A percentile compares a stretch with the other conserved stretches of the same genome.
Evolutionary conservation across 2,888 invertebrate species (phyloP).

Genomic region (Drosophila phalerata): DNA sequence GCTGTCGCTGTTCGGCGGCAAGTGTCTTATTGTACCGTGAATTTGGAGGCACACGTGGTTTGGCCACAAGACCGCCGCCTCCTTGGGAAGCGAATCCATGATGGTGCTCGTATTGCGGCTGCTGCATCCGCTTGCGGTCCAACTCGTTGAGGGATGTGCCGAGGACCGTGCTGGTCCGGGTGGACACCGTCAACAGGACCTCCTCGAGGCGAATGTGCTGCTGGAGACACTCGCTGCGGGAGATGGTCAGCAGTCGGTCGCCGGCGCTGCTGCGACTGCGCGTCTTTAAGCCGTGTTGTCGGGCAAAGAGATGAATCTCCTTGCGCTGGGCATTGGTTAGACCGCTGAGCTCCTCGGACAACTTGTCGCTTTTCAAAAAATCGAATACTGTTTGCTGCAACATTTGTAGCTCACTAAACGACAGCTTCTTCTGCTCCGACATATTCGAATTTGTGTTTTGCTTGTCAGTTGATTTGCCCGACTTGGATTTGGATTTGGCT

Average conservation of each 20-base stretch:
- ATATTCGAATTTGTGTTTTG: not conserved
- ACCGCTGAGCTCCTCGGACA: conserved; percentile 47
- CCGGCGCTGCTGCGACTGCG: conserved; percentile 64
- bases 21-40: conserved; percentile 45
- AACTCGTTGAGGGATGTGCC: not conserved
- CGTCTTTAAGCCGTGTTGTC: conserved; percentile 67
- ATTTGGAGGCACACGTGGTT: conserved; percentile 70
- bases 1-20: conserved; percentile 56
- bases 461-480: conserved; percentile 8
- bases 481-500: conserved; percentile 18
- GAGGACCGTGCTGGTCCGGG: not conserved
- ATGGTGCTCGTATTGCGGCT: not conserved
- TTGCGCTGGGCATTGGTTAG: conserved; percentile 69
- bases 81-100: not conserved
- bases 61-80: conserved; percentile 38
- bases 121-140: not conserved
- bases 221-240: conserved; percentile 31
- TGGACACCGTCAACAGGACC: not conserved
- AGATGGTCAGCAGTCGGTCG: conserved; percentile 72
- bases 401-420: conserved; percentile 13
- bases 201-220: not conserved
- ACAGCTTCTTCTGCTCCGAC: not conserved
- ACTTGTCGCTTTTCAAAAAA: conserved; percentile 66
- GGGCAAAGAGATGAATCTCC: conserved; percentile 74
- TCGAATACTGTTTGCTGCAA: conserved; percentile 64